Base-by-base conservation (phyloP, 1,140 invertebrate genomes). In the Drosophila novamexicana region DNA sequence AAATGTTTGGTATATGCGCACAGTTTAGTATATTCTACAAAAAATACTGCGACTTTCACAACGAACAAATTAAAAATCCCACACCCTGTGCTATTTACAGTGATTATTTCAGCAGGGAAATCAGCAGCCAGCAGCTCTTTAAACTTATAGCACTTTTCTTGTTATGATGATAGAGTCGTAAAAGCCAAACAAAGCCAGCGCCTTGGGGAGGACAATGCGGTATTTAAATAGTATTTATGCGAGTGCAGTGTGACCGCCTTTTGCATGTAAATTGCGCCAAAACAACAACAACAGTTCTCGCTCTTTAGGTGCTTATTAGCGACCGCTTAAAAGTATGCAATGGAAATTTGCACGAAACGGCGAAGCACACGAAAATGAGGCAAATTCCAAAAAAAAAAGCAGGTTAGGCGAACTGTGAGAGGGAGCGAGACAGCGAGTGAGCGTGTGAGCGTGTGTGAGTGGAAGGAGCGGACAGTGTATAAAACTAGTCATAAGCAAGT, bases 161-260 rank as follows among this genome's bases (percentile, higher is more conserved):
- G 22, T 29, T 29, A 29, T 29, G 22, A 29, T 29, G 22, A 45
- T 16, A n/a, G 2, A 18, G 16, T 8, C 2, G 7, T 18, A 47
- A 4, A 22, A 39, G 22, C 10, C 22, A 56, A 18, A 40, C 40
- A 34, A 34, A 37, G 42, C 16, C n/a, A 16, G 32, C 40, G 47
- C 34, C 8, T 22, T n/a, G 14, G n/a, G 50, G 10, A 18, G 45
- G 4, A 0, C 45, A 12, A n/a, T 7, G 32, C 50, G 18, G 36
- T 50, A 58, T 61, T 65, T 65, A 74, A 68, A 56, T 29, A 12
- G 42, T 69, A 69, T 69, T 74, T 62, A 74, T 49, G 50, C 34
- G 50, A 62, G 57, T 62, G 47, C 71, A 74, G 71, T 74, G 71
- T 69, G 56, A 62, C 65, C 71, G 71, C 71, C 71, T 63, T 74